Evolutionary conservation across 2,113 vertebrate species (phyloP).

Genomic region (Regulus satrapa): DNA sequence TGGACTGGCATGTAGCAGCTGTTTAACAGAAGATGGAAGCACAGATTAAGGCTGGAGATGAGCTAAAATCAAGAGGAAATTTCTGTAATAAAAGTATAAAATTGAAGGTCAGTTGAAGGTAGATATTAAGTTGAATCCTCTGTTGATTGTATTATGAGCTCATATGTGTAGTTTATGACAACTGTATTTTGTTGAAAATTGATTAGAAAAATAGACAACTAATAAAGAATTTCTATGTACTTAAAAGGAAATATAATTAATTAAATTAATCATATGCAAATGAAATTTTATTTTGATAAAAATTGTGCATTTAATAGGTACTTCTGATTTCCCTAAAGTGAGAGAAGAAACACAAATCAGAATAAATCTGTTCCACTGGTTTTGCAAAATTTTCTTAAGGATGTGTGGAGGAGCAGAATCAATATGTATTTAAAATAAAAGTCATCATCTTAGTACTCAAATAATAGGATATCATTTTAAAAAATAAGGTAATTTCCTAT

Average conservation of each 20-base stretch:
- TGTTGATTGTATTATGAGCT: not conserved
- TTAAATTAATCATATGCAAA: not conserved
- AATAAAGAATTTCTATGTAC: not conserved
- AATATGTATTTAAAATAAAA: not conserved
- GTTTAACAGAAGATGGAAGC: conserved; percentile 13
- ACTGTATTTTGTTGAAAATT: not conserved
- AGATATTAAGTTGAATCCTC: fast-evolving
- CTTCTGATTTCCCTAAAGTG: not conserved
- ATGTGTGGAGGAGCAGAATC: fast-evolving
- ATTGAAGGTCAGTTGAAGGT: not conserved
- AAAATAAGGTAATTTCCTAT: not conserved
- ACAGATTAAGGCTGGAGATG: not conserved
- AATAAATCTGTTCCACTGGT: not conserved
- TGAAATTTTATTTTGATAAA: not conserved
- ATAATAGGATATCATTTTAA: not conserved
- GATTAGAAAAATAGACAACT: not conserved
- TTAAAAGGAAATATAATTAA: not conserved
- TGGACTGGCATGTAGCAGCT: not conserved
- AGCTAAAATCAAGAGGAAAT: not conserved
- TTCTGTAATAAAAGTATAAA: not conserved
- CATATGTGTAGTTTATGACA: not conserved
- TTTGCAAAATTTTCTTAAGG: not conserved
- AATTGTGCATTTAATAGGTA: not conserved
- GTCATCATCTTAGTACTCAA: not conserved
- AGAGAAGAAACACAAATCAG: not conserved